Base-by-base conservation (phyloP, 2,113 vertebrate species). In the Nannobrachium achirus region DNA sequence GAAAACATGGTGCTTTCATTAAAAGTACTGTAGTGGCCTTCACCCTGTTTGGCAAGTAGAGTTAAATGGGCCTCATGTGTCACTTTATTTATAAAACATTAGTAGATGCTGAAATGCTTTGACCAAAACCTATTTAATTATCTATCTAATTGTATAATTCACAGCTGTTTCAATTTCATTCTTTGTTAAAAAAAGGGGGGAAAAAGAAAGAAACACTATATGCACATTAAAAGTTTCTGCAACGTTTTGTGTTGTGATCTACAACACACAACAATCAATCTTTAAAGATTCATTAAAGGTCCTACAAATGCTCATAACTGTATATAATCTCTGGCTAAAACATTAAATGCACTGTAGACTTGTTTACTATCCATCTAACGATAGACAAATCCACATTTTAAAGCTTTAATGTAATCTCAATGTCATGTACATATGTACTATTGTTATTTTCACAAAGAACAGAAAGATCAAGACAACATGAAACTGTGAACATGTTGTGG, bases 1-100 rank as follows among this genome's bases (percentile, higher is more conserved):
- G 5, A 45, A 14, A 18, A 46, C 20, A 46, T 15, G 51, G 33
- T 6, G 38, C 2, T 45, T 33, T 7, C 19, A 33, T 38, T 8
- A 48, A 55, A 41, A 13, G 0, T 16, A 1, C 40, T 44, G 2
- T 19, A 80, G 74, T 72, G 74, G 73, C 39, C 6, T 69, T 64
- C 52, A 56, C 63, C 59, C 73, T 2, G 33, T 71, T 48, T 7
- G 20, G 25, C 16, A 25, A 10, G 7, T 1, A 11, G 7, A 58
- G 45, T 44, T 9, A 19, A 33, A 14, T 6, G 20, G 42, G 15
- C 6, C 25, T 71, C 1, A 59, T 38, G 33, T 56, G 19, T 18
- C 51, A 53, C 8, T 51, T 48, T 50, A 50, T 50, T 1, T 16
- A 15, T 57, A 40, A 57, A 15, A 40, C 38, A 38, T 56, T 57